phyloP scores from a whole-genome alignment of 2,888 invertebrate species.

The Mechanitis messenoides region DNA sequence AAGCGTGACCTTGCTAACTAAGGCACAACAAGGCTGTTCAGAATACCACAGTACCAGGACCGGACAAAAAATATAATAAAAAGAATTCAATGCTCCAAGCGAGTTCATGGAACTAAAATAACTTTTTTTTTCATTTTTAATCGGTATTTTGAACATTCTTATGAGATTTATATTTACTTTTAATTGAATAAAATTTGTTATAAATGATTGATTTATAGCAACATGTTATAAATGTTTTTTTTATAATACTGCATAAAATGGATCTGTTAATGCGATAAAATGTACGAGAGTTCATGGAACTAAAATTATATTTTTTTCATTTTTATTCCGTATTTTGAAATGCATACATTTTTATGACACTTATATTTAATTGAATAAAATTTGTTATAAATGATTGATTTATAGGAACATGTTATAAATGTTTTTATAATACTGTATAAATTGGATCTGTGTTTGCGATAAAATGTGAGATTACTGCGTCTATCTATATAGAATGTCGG shows the following conservation, averaged over 20 bases:
- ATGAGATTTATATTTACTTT: constrained; percentile 9
- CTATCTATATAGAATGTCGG: constrained; percentile 48
- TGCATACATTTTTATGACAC: constrained; percentile 12
- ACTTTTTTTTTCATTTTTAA: constrained; percentile 33
- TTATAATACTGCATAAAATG: background rate
- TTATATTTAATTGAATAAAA: background rate
- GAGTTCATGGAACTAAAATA: constrained; percentile 45
- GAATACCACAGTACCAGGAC: constrained; percentile 60
- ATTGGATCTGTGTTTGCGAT: constrained; percentile 9
- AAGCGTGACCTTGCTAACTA: constrained; percentile 68
- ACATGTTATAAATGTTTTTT: background rate
- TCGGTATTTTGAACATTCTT: constrained; percentile 20
- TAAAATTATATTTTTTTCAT: constrained; percentile 37
- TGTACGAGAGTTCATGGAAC: constrained; percentile 40
- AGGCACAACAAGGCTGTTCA: constrained; percentile 63
- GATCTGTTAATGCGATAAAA: constrained; percentile 17
- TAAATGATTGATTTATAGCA: background rate
- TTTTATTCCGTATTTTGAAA: constrained; percentile 26
- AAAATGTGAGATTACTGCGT: constrained; percentile 33
- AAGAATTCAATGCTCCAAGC: constrained; percentile 52
- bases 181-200: background rate
- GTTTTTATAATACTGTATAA: background rate
- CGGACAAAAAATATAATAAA: constrained; percentile 64
- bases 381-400: background rate
- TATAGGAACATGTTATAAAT: background rate